Evolutionary conservation across 2,888 invertebrate species (phyloP).

Genomic region (Eumacrocentrus americanus): DNA sequence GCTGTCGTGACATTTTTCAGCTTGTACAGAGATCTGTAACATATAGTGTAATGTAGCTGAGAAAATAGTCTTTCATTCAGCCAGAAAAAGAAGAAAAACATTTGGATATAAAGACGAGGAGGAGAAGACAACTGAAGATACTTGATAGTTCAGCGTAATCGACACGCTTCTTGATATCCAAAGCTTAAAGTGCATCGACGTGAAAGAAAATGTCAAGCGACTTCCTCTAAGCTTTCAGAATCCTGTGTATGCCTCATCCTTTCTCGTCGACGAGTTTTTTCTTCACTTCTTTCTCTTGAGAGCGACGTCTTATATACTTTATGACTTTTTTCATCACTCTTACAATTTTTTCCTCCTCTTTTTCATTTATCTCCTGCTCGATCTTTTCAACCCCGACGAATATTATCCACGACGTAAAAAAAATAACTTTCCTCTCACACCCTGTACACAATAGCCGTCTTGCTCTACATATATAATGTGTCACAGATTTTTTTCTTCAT

Average conservation of each 20-base stretch:
- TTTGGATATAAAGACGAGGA: neutral
- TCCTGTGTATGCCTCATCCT: neutral
- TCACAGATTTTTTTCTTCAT: neutral
- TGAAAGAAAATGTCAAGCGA: neutral
- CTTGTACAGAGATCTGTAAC: too few species aligned
- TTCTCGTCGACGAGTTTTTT: neutral
- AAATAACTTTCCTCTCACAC: neutral
- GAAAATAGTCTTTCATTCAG: too few species aligned
- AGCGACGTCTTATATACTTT: neutral
- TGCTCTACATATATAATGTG: neutral
- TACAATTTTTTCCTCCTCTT: neutral
- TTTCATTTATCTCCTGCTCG: neutral
- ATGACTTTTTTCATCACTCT: neutral
- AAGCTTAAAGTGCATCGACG: neutral
- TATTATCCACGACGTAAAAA: neutral
- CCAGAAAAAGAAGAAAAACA: neutral
- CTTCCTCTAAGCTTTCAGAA: constrained; percentile 8
- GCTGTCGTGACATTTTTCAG: too few species aligned
- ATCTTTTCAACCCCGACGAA: neutral
- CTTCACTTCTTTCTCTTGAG: neutral
- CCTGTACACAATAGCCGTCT: neutral
- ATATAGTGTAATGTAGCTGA: too few species aligned
- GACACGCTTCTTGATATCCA: neutral
- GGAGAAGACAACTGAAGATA: neutral
- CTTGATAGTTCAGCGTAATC: neutral